Base-by-base conservation (phyloP, 2,113 vertebrate species). In the Triplophysa tibetana region DNA sequence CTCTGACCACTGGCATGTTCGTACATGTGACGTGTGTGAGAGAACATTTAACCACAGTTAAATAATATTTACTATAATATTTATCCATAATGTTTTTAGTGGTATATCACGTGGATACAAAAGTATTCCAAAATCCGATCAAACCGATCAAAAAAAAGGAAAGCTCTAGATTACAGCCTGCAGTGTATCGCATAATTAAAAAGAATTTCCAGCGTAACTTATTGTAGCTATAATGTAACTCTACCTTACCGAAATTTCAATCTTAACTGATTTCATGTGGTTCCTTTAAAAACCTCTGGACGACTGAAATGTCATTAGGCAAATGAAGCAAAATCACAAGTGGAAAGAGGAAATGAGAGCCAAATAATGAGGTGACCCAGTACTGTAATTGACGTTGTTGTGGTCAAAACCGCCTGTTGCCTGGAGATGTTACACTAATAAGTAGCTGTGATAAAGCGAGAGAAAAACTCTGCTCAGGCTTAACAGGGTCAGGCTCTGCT, bases 241-340 rank as follows among this genome's bases (percentile, higher is more conserved):
- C 5, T 33, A 33, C 29, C 29, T 33, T 33, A 33, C 29, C 5
- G 4, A 33, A 33, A 33, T 33, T 33, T 45, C 43, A 10, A 45
- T 45, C 43, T 45, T 45, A 10, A 41, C 68, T 67, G 48, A 65
- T 85, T 87, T 81, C 80, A 84, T 86, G 67, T 75, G 85, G 78
- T 82, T 73, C 61, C 84, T 83, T 78, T 72, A 66, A 5, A 50
- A 78, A 75, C 48, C 73, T 72, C 60, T n/a, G n/a, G 56, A 74
- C 85, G 60, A 82, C 54, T 52, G 70, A 45, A 50, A 54, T 50
- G 41, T 16, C 16, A 67, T 73, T 10, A 78, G 33, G 26, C 38
- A n/a, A 21, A 58, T n/a, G 9, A 38, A 74, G 9, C 16, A 62
- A 10, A 61, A 21, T 24, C 62, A 58, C 48, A 64, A 58, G 6